These are phyloP conservation scores for Scyliorhinus canicula DNA, from an alignment of 2,797 vertebrate genomes.

Conservation along the genomic window DNA sequence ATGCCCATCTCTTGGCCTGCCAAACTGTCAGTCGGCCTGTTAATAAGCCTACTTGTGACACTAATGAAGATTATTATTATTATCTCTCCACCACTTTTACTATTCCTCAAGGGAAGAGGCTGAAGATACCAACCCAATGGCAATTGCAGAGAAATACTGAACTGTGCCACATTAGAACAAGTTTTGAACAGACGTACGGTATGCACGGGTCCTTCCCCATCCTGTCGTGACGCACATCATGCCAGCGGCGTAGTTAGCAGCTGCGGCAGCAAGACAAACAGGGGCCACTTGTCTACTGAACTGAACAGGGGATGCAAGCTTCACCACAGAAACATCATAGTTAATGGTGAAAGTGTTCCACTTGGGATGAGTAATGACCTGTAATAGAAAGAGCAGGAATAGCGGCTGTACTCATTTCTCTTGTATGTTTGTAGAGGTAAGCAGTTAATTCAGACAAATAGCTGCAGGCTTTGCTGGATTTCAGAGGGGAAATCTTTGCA, in stretches of 20 bases:
- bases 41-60: no score
- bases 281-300: conserved; percentile 54
- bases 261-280: conserved; percentile 57
- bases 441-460: neutral
- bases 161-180: neutral
- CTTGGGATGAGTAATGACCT: conserved; percentile 68
- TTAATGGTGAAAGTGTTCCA: conserved; percentile 62
- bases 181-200: conserved; percentile 42
- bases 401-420: neutral
- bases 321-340: conserved; percentile 73
- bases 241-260: conserved; percentile 55
- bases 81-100: neutral
- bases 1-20: neutral
- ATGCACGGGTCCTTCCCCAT: conserved; percentile 52
- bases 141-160: neutral
- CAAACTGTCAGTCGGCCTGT: neutral
- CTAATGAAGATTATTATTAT: no score
- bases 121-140: neutral
- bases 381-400: neutral
- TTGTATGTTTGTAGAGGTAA: neutral
- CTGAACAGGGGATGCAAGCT: conserved; percentile 59
- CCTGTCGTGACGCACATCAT: conserved; percentile 59
- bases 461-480: neutral
- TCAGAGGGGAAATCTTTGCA: neutral
- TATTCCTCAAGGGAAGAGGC: neutral